These are phyloP conservation scores for Chromis chromis DNA, from an alignment of 2,797 vertebrate genomes.

Conservation along the genomic window DNA sequence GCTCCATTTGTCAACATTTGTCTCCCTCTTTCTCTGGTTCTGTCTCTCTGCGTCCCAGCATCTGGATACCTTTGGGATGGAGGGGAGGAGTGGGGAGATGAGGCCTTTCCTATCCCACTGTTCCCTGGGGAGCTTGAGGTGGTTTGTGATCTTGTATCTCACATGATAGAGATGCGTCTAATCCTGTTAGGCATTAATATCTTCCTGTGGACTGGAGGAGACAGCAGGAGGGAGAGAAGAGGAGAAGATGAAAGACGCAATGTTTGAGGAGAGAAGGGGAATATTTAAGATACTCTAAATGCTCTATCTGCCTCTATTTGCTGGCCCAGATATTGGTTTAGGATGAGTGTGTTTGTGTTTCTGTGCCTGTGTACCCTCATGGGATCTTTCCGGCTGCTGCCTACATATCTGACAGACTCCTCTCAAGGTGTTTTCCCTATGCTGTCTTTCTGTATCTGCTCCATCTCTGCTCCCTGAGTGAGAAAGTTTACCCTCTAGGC, in stretches of 20 bases:
- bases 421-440: constrained; percentile 82
- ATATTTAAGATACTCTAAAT: constrained; percentile 45
- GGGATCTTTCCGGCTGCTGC: constrained; percentile 77
- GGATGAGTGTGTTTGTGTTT: constrained; percentile 61
- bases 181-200: constrained; percentile 82
- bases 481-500: constrained; percentile 78
- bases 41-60: constrained; percentile 61
- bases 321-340: constrained; percentile 65
- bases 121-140: constrained; percentile 64
- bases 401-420: constrained; percentile 75
- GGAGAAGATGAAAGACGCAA: constrained; percentile 65
- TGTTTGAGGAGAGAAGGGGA: constrained; percentile 41
- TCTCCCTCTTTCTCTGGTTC: constrained; percentile 55
- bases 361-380: constrained; percentile 63
- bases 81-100: constrained; percentile 43
- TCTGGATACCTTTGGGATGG: constrained; percentile 78
- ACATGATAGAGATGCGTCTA: constrained; percentile 82
- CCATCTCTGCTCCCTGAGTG: constrained; percentile 80
- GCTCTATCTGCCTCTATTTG: constrained; percentile 39
- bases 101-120: constrained; percentile 58
- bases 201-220: constrained; percentile 65
- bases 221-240: constrained; percentile 62
- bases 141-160: constrained; percentile 80
- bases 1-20: constrained; percentile 72
- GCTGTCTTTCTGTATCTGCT: constrained; percentile 70